Base-by-base conservation (phyloP, 2,797 vertebrate species). In the Gymnothorax javanicus region DNA sequence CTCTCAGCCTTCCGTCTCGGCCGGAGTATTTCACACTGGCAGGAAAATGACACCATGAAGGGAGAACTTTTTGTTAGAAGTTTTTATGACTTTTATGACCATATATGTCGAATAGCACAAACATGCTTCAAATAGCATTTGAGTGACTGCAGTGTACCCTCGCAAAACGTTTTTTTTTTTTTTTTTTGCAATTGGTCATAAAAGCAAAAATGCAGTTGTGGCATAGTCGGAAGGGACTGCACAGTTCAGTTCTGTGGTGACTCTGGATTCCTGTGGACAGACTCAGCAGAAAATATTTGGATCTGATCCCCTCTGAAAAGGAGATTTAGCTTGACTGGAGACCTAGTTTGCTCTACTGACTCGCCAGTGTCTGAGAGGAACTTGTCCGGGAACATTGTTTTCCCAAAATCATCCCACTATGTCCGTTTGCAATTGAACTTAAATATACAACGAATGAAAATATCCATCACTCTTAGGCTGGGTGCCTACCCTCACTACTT, bases 71-170 rank as follows among this genome's bases (percentile, higher is more conserved):
- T 82, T 83, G 79, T 56, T 82, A 54, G 54, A 23, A 57, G 79
- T 77, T 4, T 27, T 87, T 64, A 50, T 82, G 27, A 86, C 67
- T 4, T 27, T 87, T 64, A 50, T 82, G 27, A 86, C 67, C 82
- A 71, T 87, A 33, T 86, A 81, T 85, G 87, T 87, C 57, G 60
- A 50, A 87, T 77, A 82, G 83, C 77, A 86, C 52, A 56, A 59
- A 73, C 0, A 13, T 43, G 54, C 86, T 86, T 27, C 69, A 60
- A 54, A 25, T 27, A 33, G 84, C 43, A 69, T 60, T 87, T 89
- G 58, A 89, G 89, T 90, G 88, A 90, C 87, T 84, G 90, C 75
- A n/a, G 88, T 84, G 91, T 73, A 87, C 54, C 43, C 12, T 73
- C 83, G 87, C 88, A 86, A 94, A 94, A 58, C 58, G 25, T 33